Percentiles rank a stretch among this genome's conserved stretches.
Conservation (phyloP, 2,113 vertebrate genomes). For the Python bivittatus region DNA sequence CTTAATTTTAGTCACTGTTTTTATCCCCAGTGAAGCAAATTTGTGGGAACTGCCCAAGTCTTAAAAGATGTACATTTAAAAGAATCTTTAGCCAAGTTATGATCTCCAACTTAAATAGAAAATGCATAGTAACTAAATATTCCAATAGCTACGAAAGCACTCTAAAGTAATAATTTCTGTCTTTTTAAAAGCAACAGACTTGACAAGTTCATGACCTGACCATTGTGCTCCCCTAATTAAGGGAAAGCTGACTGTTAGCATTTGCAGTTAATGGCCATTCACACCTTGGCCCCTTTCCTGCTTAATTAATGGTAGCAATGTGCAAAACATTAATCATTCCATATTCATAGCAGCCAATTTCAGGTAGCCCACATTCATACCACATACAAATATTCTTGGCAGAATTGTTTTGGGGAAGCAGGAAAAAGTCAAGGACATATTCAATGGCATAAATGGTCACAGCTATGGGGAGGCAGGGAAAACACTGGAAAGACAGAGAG, state of each 20-base stretch:
- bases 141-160: neutral
- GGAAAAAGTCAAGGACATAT: neutral
- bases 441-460: too few relatives aligned
- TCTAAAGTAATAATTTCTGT: neutral
- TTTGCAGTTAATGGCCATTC: neutral
- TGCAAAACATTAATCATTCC: neutral
- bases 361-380: neutral
- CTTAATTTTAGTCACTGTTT: neutral
- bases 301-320: neutral
- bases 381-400: neutral
- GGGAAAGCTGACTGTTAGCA: neutral
- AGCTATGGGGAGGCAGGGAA: neutral
- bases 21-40: neutral
- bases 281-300: neutral
- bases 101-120: neutral
- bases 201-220: neutral
- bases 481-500: neutral
- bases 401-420: neutral
- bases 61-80: neutral
- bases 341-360: neutral
- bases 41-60: neutral
- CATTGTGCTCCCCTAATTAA: neutral
- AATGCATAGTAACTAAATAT: neutral
- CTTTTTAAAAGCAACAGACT: neutral
- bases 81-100: neutral